phyloP scores from a whole-genome alignment of 2,888 invertebrate species.

The Scaptomyza tumidula region DNA sequence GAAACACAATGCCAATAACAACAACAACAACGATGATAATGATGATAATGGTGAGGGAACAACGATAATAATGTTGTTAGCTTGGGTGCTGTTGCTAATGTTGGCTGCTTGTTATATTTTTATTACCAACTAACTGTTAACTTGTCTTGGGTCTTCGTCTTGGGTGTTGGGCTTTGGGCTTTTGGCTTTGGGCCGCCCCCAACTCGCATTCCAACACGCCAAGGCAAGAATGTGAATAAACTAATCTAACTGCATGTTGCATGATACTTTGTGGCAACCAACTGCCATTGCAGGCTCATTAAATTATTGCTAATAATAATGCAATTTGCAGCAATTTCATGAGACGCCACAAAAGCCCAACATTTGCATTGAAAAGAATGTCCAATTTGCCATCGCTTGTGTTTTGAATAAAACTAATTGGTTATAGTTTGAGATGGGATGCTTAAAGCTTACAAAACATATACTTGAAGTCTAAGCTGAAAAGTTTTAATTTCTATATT shows the following conservation, averaged over 20 bases:
- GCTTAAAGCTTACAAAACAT: background rate
- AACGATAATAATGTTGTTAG: constrained; percentile 21
- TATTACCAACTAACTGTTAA: constrained; percentile 61
- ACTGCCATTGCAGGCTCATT: constrained; percentile 57
- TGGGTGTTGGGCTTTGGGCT: constrained; percentile 5
- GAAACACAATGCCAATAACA: constrained; percentile 34
- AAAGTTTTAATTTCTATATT: no score
- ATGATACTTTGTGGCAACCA: constrained; percentile 56
- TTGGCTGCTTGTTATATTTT: constrained; percentile 57
- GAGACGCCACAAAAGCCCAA: constrained; percentile 28
- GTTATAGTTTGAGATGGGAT: background rate
- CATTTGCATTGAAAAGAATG: constrained; percentile 49
- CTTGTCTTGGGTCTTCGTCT: constrained; percentile 7
- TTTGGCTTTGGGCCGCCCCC: constrained; percentile 51
- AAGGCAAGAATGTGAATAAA: constrained; percentile 58
- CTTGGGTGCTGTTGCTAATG: constrained; percentile 9
- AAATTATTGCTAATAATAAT: constrained; percentile 69
- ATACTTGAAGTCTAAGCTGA: background rate
- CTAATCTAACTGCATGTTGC: constrained; percentile 74
- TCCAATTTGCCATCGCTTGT: constrained; percentile 37
- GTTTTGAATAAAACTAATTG: constrained; percentile 37
- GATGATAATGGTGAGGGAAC: constrained; percentile 2
- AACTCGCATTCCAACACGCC: constrained; percentile 64
- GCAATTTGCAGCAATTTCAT: constrained; percentile 51
- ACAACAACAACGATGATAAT: background rate